These are phyloP conservation scores for Habrosyne pyritoides DNA, from an alignment of 2,888 invertebrate genomes.

Conservation along the genomic window DNA sequence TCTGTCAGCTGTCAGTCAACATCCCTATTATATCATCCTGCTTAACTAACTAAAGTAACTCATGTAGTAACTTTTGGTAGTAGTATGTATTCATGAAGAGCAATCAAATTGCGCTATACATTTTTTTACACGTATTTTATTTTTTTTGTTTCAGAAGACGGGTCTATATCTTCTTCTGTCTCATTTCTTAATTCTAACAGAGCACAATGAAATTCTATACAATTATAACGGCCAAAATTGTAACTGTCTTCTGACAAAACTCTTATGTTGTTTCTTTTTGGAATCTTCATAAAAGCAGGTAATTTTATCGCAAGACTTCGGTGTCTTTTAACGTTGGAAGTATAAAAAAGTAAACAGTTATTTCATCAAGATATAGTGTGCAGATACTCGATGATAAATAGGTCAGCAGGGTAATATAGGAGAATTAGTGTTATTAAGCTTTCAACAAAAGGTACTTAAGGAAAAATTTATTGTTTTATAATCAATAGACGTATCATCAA, in stretches of 20 bases:
- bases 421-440: slow-evolving; percentile 69
- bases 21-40: too few species aligned
- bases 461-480: slow-evolving; percentile 75
- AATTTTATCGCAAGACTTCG: slow-evolving; percentile 68
- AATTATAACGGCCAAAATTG: slow-evolving; percentile 83
- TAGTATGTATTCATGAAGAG: too few species aligned
- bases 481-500: slow-evolving; percentile 54
- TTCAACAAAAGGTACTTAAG: slow-evolving; percentile 61
- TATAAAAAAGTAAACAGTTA: slow-evolving; percentile 68
- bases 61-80: too few species aligned
- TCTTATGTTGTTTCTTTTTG: slow-evolving; percentile 63
- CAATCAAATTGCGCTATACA: too few species aligned
- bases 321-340: slow-evolving; percentile 51
- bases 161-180: slow-evolving; percentile 50
- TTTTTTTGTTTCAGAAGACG: slow-evolving; percentile 14
- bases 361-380: slow-evolving; percentile 59
- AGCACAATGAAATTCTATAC: slow-evolving; percentile 80
- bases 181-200: slow-evolving; percentile 46
- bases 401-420: slow-evolving; percentile 63
- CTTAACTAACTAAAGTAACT: too few species aligned
- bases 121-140: neutral
- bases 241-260: slow-evolving; percentile 79
- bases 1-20: too few species aligned
- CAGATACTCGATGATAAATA: slow-evolving; percentile 71
- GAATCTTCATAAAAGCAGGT: slow-evolving; percentile 75